Conservation (phyloP, 2,797 vertebrate genomes). For the Spatula clypeata region DNA sequence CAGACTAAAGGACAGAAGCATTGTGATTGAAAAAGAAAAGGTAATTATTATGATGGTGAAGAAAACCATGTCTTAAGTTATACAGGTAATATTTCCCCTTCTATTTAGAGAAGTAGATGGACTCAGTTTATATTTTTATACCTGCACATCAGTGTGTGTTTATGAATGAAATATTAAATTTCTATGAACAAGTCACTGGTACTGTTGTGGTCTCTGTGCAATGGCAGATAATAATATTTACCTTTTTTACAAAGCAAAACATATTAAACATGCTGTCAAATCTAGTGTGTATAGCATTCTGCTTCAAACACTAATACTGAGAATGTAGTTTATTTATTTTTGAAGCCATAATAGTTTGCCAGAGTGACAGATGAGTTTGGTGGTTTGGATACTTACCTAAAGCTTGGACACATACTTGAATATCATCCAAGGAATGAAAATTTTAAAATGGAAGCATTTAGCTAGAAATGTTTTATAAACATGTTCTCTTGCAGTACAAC, state of each 20-base stretch:
- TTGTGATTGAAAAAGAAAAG: neutral
- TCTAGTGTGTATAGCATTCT: neutral
- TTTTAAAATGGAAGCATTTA: conserved; percentile 15
- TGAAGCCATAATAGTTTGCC: neutral
- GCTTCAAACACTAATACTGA: neutral
- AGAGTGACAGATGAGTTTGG: conserved; percentile 20
- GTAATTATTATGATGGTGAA: neutral
- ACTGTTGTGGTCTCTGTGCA: neutral
- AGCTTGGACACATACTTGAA: neutral
- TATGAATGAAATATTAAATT: neutral
- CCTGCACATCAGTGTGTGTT: neutral
- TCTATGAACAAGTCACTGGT: neutral
- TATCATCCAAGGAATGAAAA: neutral
- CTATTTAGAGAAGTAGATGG: neutral
- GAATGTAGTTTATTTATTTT: neutral
- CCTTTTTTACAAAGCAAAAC: neutral
- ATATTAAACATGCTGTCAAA: neutral
- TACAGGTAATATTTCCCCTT: neutral
- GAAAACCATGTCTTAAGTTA: neutral
- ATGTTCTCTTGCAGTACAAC: neutral
- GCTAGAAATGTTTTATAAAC: neutral
- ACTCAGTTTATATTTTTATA: neutral
- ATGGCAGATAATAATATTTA: conserved; percentile 9
- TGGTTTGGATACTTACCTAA: conserved; percentile 1
- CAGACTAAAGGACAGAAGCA: neutral